Evolutionary conservation across 2,113 vertebrate species (phyloP).

Genomic region (Rostratula benghalensis): DNA sequence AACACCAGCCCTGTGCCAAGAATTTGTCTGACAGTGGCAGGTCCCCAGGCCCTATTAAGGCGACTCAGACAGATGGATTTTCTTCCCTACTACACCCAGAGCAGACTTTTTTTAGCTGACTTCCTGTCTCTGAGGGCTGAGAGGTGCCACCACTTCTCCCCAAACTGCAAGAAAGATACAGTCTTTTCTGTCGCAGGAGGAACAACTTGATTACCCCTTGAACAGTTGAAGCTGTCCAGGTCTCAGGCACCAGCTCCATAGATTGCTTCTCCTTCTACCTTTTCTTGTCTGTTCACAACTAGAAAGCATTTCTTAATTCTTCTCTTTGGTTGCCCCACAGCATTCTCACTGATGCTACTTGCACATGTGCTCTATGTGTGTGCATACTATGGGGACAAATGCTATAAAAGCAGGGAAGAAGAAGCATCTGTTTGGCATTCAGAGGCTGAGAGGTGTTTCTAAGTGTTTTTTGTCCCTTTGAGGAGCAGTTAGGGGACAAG

Average conservation of each 20-base stretch:
- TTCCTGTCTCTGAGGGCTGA: not conserved
- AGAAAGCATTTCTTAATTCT: not conserved
- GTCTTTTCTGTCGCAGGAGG: not conserved
- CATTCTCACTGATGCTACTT: not conserved
- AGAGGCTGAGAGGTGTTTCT: not conserved
- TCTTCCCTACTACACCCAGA: not conserved
- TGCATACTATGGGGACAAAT: not conserved
- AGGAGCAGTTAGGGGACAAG: not conserved
- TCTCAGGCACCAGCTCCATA: not conserved
- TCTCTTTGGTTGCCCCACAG: not conserved
- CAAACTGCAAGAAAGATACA: not conserved
- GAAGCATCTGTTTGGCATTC: not conserved
- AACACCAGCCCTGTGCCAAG: constrained; percentile 28
- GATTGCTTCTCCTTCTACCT: not conserved
- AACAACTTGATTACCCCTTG: not conserved
- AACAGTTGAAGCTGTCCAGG: not conserved
- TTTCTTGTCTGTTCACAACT: not conserved
- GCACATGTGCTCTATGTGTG: not conserved
- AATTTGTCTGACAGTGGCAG: not conserved
- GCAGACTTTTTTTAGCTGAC: not conserved
- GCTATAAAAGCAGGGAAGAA: not conserved
- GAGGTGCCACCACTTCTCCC: not conserved
- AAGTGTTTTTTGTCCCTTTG: not conserved
- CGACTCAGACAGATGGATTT: not conserved
- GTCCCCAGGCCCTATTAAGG: not conserved